Percentiles rank a stretch among this genome's conserved stretches.
phyloP scores from a whole-genome alignment of 2,797 vertebrate genomes.

The Tokudaia muenninki region DNA sequence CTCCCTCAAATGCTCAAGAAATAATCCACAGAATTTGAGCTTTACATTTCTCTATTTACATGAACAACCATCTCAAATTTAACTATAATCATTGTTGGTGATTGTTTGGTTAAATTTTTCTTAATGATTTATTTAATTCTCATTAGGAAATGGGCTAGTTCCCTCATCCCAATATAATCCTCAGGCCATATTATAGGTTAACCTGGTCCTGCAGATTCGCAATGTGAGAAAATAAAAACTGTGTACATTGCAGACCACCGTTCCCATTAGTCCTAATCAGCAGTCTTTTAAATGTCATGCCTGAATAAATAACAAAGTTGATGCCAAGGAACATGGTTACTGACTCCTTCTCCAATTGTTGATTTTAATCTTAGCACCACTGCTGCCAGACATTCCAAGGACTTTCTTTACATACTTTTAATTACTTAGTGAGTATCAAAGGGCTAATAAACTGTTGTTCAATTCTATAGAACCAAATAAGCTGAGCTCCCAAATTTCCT shows the following conservation, averaged over 20 bases:
- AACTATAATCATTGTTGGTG: background rate
- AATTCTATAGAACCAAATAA: background rate
- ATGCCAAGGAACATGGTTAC: conserved; percentile 48
- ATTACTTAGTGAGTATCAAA: conserved; percentile 33
- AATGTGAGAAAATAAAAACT: background rate
- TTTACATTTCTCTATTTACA: conserved; percentile 26
- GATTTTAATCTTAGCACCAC: conserved; percentile 39
- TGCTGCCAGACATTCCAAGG: background rate
- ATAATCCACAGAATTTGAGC: background rate
- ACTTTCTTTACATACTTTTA: background rate
- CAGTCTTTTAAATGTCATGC: conserved; percentile 44
- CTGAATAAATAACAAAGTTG: conserved; percentile 62
- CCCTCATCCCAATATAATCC: background rate
- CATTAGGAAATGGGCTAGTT: background rate
- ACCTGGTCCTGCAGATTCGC: conserved; percentile 11
- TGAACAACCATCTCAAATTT: background rate
- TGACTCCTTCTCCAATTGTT: conserved; percentile 62
- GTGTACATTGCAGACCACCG: background rate
- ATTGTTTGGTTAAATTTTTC: conserved; percentile 46
- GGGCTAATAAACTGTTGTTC: background rate
- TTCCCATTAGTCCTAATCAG: conserved; percentile 51
- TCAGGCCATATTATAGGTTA: conserved; percentile 23
- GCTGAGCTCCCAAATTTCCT: background rate
- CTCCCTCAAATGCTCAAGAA: conserved; percentile 34
- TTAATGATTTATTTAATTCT: conserved; percentile 1